Evolutionary conservation across 1,140 invertebrate genomes (phyloP).

Genomic region (Sitodiplosis mosellana): DNA sequence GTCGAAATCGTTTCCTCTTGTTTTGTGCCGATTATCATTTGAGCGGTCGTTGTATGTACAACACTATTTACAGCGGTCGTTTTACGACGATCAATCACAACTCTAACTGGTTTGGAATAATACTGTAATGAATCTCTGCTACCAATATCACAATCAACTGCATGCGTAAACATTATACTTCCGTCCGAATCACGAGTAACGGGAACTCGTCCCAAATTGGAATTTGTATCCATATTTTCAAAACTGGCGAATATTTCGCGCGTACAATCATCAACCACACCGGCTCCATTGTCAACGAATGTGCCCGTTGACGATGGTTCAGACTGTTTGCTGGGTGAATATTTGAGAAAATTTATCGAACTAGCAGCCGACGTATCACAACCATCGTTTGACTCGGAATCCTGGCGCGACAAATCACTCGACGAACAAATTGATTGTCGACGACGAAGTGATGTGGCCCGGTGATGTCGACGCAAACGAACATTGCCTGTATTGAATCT

Average conservation of each 20-base stretch:
- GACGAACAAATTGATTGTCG: conserved; percentile 30
- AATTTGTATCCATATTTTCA: background rate
- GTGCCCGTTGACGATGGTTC: conserved; percentile 22
- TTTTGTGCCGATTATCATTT: conserved; percentile 18
- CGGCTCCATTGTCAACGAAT: conserved; percentile 27
- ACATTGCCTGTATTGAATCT: conserved; percentile 27
- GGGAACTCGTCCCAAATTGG: background rate
- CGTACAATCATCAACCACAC: conserved; percentile 1
- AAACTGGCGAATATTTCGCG: background rate
- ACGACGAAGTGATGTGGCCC: conserved; percentile 34
- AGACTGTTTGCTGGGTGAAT: conserved; percentile 31
- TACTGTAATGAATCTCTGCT: conserved; percentile 19
- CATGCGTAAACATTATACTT: background rate
- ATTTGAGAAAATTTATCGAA: conserved; percentile 41
- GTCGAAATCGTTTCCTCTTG: conserved; percentile 6
- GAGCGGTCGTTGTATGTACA: conserved; percentile 27
- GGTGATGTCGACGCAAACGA: conserved; percentile 28
- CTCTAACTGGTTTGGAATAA: conserved; percentile 17
- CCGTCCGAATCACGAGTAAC: background rate
- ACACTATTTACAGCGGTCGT: conserved; percentile 15
- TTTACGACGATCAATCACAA: conserved; percentile 11
- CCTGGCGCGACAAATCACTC: conserved; percentile 19
- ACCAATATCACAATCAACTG: background rate
- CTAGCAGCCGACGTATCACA: conserved; percentile 26
- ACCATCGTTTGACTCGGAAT: conserved; percentile 12